phyloP scores from a whole-genome alignment of 2,888 invertebrate species.

The Drosophila kanekoi region DNA sequence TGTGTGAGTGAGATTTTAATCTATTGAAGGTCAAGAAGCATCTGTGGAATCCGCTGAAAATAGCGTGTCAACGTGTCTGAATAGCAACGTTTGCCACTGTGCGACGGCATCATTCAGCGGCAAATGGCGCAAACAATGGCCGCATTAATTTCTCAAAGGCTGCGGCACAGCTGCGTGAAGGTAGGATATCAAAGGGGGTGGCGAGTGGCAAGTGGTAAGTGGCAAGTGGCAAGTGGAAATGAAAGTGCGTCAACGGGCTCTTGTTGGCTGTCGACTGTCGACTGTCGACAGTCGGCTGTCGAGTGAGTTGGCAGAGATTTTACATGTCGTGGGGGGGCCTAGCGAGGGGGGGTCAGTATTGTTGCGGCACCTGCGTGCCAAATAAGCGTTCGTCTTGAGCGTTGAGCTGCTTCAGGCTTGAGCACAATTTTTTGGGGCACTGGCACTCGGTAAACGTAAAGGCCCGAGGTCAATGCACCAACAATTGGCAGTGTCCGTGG shows the following conservation, averaged over 20 bases:
- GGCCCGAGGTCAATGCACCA: constrained; percentile 63
- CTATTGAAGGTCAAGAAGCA: not conserved
- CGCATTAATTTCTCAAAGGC: constrained; percentile 66
- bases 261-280: constrained; percentile 22
- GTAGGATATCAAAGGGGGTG: constrained; percentile 2
- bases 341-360: not conserved
- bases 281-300: constrained; percentile 4
- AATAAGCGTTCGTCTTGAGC: constrained; percentile 56
- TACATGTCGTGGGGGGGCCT: constrained; percentile 15
- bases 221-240: constrained; percentile 2
- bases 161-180: constrained; percentile 57
- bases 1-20: no score
- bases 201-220: not conserved
- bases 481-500: constrained; percentile 45
- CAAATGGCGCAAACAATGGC: constrained; percentile 59
- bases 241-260: constrained; percentile 62
- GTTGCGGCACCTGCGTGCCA: constrained; percentile 65
- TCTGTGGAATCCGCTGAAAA: not conserved
- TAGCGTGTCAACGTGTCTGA: constrained; percentile 1
- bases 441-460: constrained; percentile 2
- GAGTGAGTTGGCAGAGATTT: constrained; percentile 57
- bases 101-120: constrained; percentile 24
- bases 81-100: constrained; percentile 26
- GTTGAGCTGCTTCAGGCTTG: constrained; percentile 11
- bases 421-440: constrained; percentile 30